Conservation (phyloP, 2,113 vertebrate genomes). For the Toxotes chatareus region DNA sequence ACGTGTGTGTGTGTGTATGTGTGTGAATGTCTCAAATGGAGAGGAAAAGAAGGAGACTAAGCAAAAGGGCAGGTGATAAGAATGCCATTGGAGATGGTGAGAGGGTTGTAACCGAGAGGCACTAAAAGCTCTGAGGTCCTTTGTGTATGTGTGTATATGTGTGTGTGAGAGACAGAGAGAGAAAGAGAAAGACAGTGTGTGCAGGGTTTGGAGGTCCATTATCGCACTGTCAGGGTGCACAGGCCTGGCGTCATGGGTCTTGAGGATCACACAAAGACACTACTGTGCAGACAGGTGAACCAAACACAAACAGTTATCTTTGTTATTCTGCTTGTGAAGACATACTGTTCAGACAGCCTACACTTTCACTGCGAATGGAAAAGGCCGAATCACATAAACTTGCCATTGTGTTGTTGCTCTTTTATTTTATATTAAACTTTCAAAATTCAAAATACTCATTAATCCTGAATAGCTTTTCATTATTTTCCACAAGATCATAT, state of each 20-base stretch:
- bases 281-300: slow-evolving; percentile 68
- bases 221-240: slow-evolving; percentile 65
- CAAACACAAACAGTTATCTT: slow-evolving; percentile 29
- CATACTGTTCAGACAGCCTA: background rate
- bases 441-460: too few species aligned
- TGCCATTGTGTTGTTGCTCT: background rate
- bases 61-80: slow-evolving; percentile 67
- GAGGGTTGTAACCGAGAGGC: slow-evolving; percentile 57
- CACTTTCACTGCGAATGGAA: background rate
- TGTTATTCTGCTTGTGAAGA: slow-evolving; percentile 22
- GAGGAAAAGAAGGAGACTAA: background rate
- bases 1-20: slow-evolving; percentile 17
- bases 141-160: slow-evolving; percentile 37
- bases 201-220: slow-evolving; percentile 68
- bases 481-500: too few species aligned
- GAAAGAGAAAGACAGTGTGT: slow-evolving; percentile 19
- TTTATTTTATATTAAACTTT: too few species aligned
- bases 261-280: slow-evolving; percentile 75
- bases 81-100: slow-evolving; percentile 64
- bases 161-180: slow-evolving; percentile 10
- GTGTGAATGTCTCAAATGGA: slow-evolving; percentile 13
- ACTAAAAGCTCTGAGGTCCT: slow-evolving; percentile 61
- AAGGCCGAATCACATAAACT: background rate
- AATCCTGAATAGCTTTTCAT: too few species aligned
- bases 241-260: slow-evolving; percentile 78